Conservation (phyloP, 2,888 invertebrate genomes). For the Ormyrus thymus region DNA sequence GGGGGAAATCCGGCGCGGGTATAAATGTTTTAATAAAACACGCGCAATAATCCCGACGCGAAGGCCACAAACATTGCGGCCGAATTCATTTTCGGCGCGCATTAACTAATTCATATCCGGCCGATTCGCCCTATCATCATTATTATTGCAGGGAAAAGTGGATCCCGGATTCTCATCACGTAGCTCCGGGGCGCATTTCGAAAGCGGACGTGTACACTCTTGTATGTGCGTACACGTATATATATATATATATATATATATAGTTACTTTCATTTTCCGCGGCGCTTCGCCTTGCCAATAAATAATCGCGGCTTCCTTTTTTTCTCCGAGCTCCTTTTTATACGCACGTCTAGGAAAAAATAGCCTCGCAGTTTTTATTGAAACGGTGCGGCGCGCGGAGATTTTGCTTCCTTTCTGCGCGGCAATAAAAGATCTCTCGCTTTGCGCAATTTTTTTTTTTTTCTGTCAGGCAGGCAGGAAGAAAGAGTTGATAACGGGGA, state of each 20-base stretch:
- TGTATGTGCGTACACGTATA: too few species aligned
- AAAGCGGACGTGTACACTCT: slow-evolving; percentile 13
- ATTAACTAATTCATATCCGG: neutral
- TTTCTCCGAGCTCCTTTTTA: neutral
- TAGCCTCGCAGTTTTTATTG: slow-evolving; percentile 8
- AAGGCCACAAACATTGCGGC: neutral
- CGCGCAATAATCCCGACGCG: neutral
- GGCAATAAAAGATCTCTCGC: too few species aligned
- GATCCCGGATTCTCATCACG: slow-evolving; percentile 12
- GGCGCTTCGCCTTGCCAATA: slow-evolving; percentile 26
- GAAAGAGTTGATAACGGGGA: slow-evolving; percentile 18
- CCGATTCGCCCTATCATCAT: neutral
- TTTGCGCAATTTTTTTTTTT: neutral
- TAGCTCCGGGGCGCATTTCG: slow-evolving; percentile 14
- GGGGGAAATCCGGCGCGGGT: too few species aligned
- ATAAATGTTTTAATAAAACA: neutral
- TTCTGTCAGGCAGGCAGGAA: neutral
- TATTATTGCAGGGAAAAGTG: neutral
- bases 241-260: too few species aligned
- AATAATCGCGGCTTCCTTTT: slow-evolving; percentile 29
- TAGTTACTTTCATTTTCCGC: slow-evolving; percentile 40
- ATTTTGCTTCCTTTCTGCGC: too few species aligned
- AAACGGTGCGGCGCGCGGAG: neutral
- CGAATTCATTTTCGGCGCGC: neutral
- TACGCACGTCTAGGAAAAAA: neutral